A percentile compares a stretch with the other conserved stretches of the same genome.
phyloP scores from a whole-genome alignment of 2,888 invertebrate genomes.

The Coleophora deauratella region DNA sequence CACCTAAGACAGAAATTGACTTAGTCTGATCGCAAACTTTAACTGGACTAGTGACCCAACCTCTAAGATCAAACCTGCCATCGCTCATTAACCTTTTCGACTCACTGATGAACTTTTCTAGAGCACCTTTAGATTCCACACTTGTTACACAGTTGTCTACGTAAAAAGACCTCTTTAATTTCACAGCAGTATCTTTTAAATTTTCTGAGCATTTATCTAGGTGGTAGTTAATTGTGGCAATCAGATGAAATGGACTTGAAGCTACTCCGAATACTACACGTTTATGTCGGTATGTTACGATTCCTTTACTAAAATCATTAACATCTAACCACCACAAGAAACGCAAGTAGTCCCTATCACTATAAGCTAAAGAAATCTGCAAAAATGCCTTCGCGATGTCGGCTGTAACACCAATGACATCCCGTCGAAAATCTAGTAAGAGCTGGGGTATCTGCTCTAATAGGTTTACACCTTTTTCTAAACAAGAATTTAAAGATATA shows the following conservation, averaged over 20 bases:
- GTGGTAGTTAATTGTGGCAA: constrained; percentile 1
- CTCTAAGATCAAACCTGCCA: no score
- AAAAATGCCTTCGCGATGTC: constrained; percentile 4
- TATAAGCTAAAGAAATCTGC: neutral
- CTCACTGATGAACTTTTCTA: neutral
- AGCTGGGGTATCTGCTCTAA: no score
- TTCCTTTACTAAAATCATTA: neutral
- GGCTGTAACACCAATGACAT: neutral
- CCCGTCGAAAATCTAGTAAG: no score
- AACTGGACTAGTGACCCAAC: no score
- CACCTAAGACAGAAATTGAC: no score
- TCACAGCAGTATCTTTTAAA: neutral
- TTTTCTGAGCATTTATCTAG: neutral
- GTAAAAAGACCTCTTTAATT: neutral
- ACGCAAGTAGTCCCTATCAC: neutral
- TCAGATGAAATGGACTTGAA: neutral
- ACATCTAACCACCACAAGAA: neutral
- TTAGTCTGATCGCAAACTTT: no score
- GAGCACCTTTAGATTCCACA: neutral
- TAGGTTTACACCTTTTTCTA: no score
- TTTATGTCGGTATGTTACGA: neutral
- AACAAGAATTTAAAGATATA: neutral
- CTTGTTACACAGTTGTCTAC: neutral
- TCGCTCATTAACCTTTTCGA: neutral
- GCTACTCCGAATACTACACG: neutral